Conservation (phyloP, 2,113 vertebrate species). For the Micromys minutus region DNA sequence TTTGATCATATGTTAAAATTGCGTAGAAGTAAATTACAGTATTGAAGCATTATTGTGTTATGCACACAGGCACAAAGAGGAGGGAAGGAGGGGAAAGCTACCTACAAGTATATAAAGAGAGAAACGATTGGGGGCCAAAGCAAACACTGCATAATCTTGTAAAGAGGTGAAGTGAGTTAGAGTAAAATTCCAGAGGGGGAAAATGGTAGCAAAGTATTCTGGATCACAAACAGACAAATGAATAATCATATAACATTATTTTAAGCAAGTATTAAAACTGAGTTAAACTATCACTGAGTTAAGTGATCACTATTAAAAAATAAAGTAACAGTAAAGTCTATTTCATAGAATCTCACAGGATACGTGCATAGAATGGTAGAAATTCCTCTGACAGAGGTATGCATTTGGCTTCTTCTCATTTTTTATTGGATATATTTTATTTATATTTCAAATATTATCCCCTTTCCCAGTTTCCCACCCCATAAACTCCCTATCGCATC, state of each 20-base stretch:
- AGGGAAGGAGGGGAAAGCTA: background rate
- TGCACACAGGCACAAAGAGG: background rate
- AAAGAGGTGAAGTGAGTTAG: background rate
- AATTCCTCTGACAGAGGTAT: background rate
- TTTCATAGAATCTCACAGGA: background rate
- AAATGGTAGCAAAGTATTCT: background rate
- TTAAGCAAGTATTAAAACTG: background rate
- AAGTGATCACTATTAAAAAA: background rate
- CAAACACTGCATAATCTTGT: background rate
- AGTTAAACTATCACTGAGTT: constrained; percentile 19
- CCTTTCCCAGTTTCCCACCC: no score
- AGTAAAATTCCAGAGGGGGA: background rate
- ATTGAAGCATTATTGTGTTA: background rate
- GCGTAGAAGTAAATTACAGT: background rate
- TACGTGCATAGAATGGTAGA: background rate
- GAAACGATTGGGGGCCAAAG: background rate
- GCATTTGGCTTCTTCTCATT: background rate
- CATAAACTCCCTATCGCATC: no score
- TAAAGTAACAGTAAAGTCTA: background rate
- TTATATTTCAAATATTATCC: no score
- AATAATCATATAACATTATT: background rate
- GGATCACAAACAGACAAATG: background rate
- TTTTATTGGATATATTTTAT: no score
- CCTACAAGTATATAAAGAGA: background rate
- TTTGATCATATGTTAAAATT: constrained; percentile 32